Conservation (phyloP, 2,113 vertebrate species). For the Cynopterus brachyotis region DNA sequence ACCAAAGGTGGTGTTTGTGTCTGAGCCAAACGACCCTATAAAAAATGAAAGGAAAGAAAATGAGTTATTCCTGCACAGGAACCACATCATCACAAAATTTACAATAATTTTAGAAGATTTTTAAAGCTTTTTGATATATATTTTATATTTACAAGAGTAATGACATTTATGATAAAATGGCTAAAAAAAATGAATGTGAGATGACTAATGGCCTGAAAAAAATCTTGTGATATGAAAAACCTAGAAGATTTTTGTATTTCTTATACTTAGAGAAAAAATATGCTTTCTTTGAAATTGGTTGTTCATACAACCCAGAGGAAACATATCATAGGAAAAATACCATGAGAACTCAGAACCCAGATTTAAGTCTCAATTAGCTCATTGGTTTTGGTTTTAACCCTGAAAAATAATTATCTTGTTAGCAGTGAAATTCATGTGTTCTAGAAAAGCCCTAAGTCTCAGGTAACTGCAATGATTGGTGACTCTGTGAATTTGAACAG, state of each 20-base stretch:
- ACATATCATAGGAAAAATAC: neutral
- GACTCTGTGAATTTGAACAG: neutral
- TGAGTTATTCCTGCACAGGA: neutral
- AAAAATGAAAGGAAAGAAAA: neutral
- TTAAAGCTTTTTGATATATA: neutral
- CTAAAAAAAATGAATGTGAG: slow-evolving; percentile 12
- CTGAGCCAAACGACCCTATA: slow-evolving; percentile 27
- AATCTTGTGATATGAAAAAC: neutral
- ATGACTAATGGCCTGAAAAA: neutral
- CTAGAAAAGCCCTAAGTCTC: neutral
- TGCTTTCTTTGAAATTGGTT: neutral
- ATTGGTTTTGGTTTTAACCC: neutral
- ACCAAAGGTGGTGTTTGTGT: slow-evolving; percentile 39
- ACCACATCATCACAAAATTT: neutral
- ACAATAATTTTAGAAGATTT: neutral
- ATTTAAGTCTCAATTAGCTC: neutral
- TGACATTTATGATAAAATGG: neutral
- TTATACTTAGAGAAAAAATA: neutral
- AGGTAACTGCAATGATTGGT: neutral
- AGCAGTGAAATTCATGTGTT: neutral
- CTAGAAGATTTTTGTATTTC: neutral
- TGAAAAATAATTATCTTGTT: neutral
- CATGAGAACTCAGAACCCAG: neutral
- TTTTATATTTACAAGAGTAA: neutral
- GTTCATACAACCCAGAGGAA: neutral